These are phyloP conservation scores for Sclerodermus sp. DNA, from an alignment of 2,888 invertebrate species.

Conservation along the genomic window DNA sequence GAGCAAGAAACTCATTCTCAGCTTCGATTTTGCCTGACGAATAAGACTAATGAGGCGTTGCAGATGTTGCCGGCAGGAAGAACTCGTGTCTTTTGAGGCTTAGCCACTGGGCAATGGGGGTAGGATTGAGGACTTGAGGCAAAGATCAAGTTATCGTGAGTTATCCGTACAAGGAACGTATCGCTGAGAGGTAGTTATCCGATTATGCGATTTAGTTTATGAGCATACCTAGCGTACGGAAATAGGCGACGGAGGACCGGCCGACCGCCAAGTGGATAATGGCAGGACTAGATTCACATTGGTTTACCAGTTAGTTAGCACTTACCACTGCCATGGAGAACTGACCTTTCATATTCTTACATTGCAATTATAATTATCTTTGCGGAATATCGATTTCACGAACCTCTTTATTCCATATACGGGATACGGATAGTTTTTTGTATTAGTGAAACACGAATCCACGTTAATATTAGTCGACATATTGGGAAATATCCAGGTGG, in stretches of 20 bases:
- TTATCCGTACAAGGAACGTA: slow-evolving; percentile 17
- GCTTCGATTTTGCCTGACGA: neutral
- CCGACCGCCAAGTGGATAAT: slow-evolving; percentile 27
- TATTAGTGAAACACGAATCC: too few species aligned
- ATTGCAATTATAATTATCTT: too few species aligned
- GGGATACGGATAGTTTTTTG: too few species aligned
- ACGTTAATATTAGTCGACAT: too few species aligned
- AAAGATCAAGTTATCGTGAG: slow-evolving; percentile 27
- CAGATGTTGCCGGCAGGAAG: neutral
- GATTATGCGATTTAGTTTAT: slow-evolving; percentile 43
- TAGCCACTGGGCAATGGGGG: too few species aligned
- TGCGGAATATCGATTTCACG: too few species aligned
- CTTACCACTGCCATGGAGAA: too few species aligned
- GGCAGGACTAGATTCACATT: slow-evolving; percentile 12
- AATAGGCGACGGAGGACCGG: slow-evolving; percentile 13
- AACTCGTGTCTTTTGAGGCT: too few species aligned
- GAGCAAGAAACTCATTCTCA: neutral
- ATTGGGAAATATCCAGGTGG: slow-evolving; percentile 12
- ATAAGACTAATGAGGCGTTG: neutral
- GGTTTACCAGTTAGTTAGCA: too few species aligned
- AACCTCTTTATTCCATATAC: too few species aligned
- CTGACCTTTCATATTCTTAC: too few species aligned
- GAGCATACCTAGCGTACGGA: slow-evolving; percentile 17
- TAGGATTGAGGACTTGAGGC: too few species aligned
- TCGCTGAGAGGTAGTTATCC: slow-evolving; percentile 27